phyloP scores from a whole-genome alignment of 1,140 invertebrate species.

The Caenorhabditis remanei region DNA sequence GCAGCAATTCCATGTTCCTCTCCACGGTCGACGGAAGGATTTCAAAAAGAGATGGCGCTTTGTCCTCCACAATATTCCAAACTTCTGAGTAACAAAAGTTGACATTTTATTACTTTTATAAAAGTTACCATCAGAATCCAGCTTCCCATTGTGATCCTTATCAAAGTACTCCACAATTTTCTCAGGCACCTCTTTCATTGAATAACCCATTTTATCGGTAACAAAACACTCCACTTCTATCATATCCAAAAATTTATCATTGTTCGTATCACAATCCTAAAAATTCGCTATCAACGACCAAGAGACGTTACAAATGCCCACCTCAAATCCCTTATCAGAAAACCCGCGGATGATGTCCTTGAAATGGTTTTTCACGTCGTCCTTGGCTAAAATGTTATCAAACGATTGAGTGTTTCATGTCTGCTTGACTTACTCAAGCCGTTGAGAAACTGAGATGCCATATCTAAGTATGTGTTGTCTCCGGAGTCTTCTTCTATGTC shows the following conservation, averaged over 20 bases:
- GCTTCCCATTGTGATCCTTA: background rate
- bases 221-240: constrained; percentile 21
- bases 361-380: constrained; percentile 20
- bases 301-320: background rate
- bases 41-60: background rate
- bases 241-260: background rate
- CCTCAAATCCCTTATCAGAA: constrained; percentile 50
- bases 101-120: background rate
- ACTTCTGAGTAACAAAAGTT: background rate
- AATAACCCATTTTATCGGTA: constrained; percentile 14
- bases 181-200: background rate
- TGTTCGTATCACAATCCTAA: background rate
- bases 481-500: background rate
- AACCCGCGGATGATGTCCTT: constrained; percentile 49
- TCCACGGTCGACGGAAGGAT: background rate
- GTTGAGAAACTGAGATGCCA: background rate
- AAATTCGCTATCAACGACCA: background rate
- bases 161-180: background rate
- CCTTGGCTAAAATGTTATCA: constrained; percentile 11
- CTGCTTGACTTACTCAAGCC: background rate
- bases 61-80: background rate
- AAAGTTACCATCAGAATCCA: constrained; percentile 20
- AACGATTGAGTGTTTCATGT: background rate
- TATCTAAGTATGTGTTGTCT: background rate
- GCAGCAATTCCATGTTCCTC: background rate